Base-by-base conservation (phyloP, 2,888 invertebrate species). In the Stenodema calcarata region DNA sequence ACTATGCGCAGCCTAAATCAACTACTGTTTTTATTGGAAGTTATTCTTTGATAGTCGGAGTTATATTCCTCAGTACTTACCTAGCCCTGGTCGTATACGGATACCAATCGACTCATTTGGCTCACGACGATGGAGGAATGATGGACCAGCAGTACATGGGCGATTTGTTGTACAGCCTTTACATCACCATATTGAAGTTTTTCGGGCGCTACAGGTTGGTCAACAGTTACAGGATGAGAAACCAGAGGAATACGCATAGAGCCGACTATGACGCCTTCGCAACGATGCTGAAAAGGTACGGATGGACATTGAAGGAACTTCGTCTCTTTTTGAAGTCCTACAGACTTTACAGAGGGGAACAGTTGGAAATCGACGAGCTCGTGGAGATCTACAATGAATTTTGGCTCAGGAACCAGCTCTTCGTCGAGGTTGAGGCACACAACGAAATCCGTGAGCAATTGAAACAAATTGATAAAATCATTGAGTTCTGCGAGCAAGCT, bases 1-100 rank as follows among this genome's bases (percentile, higher is more conserved):
- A 28, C 16, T 14, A 54, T 2, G 28, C 41, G 9, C 54, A 54
- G 16, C 50, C 78, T 3, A n/a, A 2, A 23, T 28, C 54, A 12
- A 54, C 54, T 23, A 16, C 30, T 2, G 0, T 84, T n/a, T 84
- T 27, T 27, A 14, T 84, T 30, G 16, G 28, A 9, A 11, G 27
- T 1, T 84, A 73, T 23, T 73, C 41, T 28, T 23, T 84, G 27
- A 18, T 84, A 9, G 84, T 84, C 11, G 11, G n/a, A 73, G 18
- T 73, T 23, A 0, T 75, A n/a, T 75, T 47, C 44, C 3, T 44
- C 16, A 73, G 73, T 16, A 41, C 28, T 2, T 84, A 23, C n/a
- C 11, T 84, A 2, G 84, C 73, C 18, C 47, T 84, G n/a, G n/a
- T 84, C 27, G 84, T 42, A 12, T 23, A 84, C n/a, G 84, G 75